These are phyloP conservation scores for Crax fasciolata DNA, from an alignment of 2,797 vertebrate genomes.

Conservation along the genomic window DNA sequence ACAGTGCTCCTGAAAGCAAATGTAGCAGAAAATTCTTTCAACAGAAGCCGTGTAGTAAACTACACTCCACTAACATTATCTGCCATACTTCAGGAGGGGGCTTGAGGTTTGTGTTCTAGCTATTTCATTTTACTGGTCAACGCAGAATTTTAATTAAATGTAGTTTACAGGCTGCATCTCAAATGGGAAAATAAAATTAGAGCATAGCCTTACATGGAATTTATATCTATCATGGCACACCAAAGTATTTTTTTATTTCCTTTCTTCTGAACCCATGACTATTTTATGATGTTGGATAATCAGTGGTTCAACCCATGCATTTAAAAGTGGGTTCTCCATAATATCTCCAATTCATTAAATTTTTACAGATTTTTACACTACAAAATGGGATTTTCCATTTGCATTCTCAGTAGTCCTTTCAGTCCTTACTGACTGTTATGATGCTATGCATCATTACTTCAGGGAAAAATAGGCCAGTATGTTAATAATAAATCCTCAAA, in stretches of 20 bases:
- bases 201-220: constrained; percentile 12
- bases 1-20: constrained; percentile 1
- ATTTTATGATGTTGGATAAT: constrained; percentile 31
- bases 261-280: constrained; percentile 17
- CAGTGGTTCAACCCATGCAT: constrained; percentile 10
- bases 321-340: constrained; percentile 10
- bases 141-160: constrained; percentile 71
- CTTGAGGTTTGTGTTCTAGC: neutral
- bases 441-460: constrained; percentile 8
- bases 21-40: neutral
- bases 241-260: constrained; percentile 54
- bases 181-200: constrained; percentile 67
- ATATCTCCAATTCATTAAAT: constrained; percentile 29
- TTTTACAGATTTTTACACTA: constrained; percentile 42
- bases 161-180: constrained; percentile 15
- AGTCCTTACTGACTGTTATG: neutral
- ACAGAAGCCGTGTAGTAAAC: neutral
- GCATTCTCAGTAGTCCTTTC: constrained; percentile 30
- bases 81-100: neutral
- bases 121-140: constrained; percentile 57
- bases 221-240: constrained; percentile 5
- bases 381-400: constrained; percentile 26
- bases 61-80: constrained; percentile 1
- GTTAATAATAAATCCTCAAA: neutral
- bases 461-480: constrained; percentile 25